Conservation (phyloP, 64 coral and sea anemone species). For the Orbicella faveolata region DNA sequence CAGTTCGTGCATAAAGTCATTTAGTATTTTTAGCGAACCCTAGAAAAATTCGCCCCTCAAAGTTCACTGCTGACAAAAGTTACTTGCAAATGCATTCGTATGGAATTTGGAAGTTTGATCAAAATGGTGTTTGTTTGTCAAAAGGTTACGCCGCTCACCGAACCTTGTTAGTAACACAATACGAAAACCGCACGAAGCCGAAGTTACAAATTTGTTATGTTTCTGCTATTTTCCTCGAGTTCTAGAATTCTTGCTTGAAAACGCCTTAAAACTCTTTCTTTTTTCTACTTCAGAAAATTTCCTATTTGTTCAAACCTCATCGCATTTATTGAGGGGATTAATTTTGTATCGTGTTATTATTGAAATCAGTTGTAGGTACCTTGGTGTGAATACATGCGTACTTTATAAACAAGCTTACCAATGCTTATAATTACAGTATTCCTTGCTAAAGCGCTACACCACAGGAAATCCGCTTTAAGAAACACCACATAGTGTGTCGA, state of each 20-base stretch:
- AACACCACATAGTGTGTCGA: constrained; percentile 14
- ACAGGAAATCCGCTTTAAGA: constrained; percentile 4
- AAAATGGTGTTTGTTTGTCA: neutral
- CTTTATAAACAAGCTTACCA: constrained; percentile 19
- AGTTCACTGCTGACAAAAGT: neutral
- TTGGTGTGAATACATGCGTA: neutral
- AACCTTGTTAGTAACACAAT: neutral
- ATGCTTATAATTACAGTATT: constrained; percentile 3
- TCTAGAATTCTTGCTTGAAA: neutral
- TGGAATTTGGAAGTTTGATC: neutral
- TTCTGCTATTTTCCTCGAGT: neutral
- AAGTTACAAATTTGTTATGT: neutral
- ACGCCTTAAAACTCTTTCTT: neutral
- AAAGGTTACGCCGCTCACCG: neutral
- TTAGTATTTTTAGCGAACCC: neutral
- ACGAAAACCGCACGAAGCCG: neutral
- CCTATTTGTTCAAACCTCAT: constrained; percentile 1
- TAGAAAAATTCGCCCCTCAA: neutral
- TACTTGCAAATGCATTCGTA: neutral
- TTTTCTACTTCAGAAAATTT: constrained; percentile 2
- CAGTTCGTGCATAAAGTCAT: neutral
- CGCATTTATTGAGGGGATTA: neutral
- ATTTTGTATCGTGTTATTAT: constrained; percentile 1
- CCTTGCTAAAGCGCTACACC: constrained; percentile 13
- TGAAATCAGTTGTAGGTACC: neutral